Base-by-base conservation (phyloP, 2,888 invertebrate genomes). In the Brachycybe producta region DNA sequence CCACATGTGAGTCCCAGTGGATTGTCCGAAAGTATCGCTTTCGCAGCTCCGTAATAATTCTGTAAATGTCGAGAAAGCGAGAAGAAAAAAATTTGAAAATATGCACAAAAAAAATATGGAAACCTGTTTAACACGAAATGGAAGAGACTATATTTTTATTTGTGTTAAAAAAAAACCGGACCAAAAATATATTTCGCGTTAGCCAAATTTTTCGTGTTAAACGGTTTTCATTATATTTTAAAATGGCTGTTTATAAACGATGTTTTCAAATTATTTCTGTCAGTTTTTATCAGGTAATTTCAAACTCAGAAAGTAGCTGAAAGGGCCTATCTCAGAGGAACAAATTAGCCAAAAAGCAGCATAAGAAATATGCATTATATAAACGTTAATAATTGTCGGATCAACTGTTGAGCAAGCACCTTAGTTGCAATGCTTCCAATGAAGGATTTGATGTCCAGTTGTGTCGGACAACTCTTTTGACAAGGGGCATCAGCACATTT, bases 381-480 rank as follows among this genome's bases (percentile, higher is more conserved):
- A 13, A 36, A 19, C 19, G 21, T 17, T 11, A 11, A 2, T 15
- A 3, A 28, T 15, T 13, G 2, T 3, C 3, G 7, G 21, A 17
- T 13, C 27, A 8, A 11, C 15, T 44, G 24, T 34, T 17, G 15
- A 28, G 43, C 23, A 46, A 46, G 51, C 64, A 84, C 87, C 77
- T 87, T 94, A 64, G 88, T 95, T 23, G 92, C 78, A 59, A 98
- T 98, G 66, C 90, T 90, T 1, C 86, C 86, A 51, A 98, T 98
- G 65, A 98, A 98, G 52, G 84, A 79, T 68, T 98, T 98, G 55
- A 98, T 79, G 62, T 98, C 97, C 53, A 98, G 72, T 68, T 97
- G 94, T 0, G 97, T 98, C 0, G 98, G 98, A 58, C 98, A 98
- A 1, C 92, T 90, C 68, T 97, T 97, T 70, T 97, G 97, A 62